These are phyloP conservation scores for Polymixis flavicincta DNA, from an alignment of 2,888 invertebrate genomes.

Conservation along the genomic window DNA sequence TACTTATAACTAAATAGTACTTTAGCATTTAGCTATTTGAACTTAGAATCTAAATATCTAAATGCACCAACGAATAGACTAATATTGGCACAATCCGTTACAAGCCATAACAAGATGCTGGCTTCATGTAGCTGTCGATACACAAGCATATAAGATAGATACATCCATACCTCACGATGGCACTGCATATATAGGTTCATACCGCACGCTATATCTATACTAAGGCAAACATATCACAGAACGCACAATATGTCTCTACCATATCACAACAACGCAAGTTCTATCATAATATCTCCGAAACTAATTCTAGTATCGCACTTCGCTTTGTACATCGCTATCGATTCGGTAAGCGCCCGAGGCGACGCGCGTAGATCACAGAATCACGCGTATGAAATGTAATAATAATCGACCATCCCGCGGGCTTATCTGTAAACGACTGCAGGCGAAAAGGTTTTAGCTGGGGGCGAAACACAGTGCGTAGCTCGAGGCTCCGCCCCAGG, in stretches of 20 bases:
- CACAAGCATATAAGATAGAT: constrained; percentile 67
- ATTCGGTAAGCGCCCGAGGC: constrained; percentile 84
- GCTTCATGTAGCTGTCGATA: constrained; percentile 25
- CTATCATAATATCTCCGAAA: constrained; percentile 66
- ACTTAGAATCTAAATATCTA: constrained; percentile 32
- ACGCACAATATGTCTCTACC: constrained; percentile 74
- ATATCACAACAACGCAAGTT: constrained; percentile 80
- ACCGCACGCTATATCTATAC: constrained; percentile 82
- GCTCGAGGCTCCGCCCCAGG: constrained; percentile 89
- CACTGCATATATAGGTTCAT: constrained; percentile 90
- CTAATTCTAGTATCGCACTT: constrained; percentile 74
- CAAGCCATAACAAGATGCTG: constrained; percentile 33
- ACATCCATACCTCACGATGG: constrained; percentile 89
- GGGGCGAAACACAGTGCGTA: constrained; percentile 88
- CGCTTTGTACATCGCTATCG: constrained; percentile 84
- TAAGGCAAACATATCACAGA: constrained; percentile 90
- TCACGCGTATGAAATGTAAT: constrained; percentile 88
- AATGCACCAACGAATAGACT: constrained; percentile 16
- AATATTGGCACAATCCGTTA: constrained; percentile 50
- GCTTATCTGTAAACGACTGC: constrained; percentile 91
- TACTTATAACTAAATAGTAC: not conserved
- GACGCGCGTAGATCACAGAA: constrained; percentile 83
- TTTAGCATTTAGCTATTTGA: not conserved
- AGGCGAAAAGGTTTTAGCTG: constrained; percentile 90
- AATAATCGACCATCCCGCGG: constrained; percentile 90